Base-by-base conservation (phyloP, 53 echinoderm and acorn worm genomes). In the Echinometra lucunter region DNA sequence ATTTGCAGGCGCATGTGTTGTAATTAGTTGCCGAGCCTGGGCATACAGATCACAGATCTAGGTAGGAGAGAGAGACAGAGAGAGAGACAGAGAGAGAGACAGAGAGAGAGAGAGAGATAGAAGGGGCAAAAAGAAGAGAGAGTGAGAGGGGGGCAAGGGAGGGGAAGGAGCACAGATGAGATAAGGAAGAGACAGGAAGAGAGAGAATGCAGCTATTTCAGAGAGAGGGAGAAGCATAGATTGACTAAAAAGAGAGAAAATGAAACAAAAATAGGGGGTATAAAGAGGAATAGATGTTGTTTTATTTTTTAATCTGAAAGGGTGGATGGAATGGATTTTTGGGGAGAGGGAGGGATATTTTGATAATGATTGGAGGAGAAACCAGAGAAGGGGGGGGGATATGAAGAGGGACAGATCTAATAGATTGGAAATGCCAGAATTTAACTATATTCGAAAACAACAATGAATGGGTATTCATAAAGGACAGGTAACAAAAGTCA, bases 1-100 rank as follows among this genome's bases (percentile, higher is more conserved):
- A 83, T 94, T 94, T 94, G 85, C 94, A 94, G 94, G 57, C 83
- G 94, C 94, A 94, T 83, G 94, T 94, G 94, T 94, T 82, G 94
- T 94, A 94, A 94, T 94, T 94, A 94, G 94, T 83, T 83, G 94
- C 85, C 85, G 67, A 63, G 66, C 94, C 17, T 45, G 11, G 38
- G 45, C 85, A 91, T 78, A 78, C 74, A 45, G 78, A 78, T 37
- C 55, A 23, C 18, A 44, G 78, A 78, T 78, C 78, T 19, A 69
- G 91, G 27, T 44, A 8, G 27, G 66, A 32, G 17, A 44, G 91
- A 44, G 91, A 70, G 69, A 45, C 16, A 69, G 45, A 30, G 91
- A 66, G 15, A 53, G 1, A 58, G 42, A 35, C 6, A 6, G 66
- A 18, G 10, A 18, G 25, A 12, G 32, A 27, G 27, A 45, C 47